Percentiles rank a stretch among this genome's conserved stretches.
phyloP scores from a whole-genome alignment of 2,797 vertebrate species.

The Pangasius larnaudii region DNA sequence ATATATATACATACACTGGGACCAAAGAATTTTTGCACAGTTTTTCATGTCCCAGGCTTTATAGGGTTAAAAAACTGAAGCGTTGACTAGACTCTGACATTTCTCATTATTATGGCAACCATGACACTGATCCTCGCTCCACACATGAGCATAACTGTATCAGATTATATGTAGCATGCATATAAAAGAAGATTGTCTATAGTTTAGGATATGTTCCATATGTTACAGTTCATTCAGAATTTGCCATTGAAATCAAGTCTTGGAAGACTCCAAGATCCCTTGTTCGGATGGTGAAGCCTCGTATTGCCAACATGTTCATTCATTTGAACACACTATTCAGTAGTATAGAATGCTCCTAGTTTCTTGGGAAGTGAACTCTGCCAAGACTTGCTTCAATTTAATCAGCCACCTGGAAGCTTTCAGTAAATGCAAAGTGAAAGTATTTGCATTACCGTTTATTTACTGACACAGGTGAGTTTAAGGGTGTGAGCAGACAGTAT shows the following conservation, averaged over 20 bases:
- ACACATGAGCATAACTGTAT: too few species aligned
- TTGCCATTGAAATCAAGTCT: neutral
- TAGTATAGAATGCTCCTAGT: neutral
- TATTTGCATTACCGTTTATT: neutral
- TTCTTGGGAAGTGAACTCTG: neutral
- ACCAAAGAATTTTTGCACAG: too few species aligned
- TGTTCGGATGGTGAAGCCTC: neutral
- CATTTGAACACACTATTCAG: neutral
- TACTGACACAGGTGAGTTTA: neutral
- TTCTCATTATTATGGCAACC: too few species aligned
- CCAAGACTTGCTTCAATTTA: neutral
- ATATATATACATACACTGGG: too few species aligned
- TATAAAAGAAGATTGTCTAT: too few species aligned
- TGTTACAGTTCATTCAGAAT: too few species aligned
- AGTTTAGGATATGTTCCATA: too few species aligned
- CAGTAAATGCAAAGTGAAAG: neutral
- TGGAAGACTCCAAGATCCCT: neutral
- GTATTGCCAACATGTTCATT: neutral
- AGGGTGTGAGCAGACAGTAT: neutral
- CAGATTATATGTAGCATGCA: too few species aligned
- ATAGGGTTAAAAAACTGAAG: too few species aligned
- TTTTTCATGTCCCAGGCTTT: too few species aligned
- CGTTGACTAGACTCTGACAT: too few species aligned
- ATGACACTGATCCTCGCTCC: too few species aligned
- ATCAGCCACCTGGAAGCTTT: neutral